A percentile compares a stretch with the other conserved stretches of the same genome.
Conservation (phyloP, 2,797 vertebrate species). For the Artibeus jamaicensis region DNA sequence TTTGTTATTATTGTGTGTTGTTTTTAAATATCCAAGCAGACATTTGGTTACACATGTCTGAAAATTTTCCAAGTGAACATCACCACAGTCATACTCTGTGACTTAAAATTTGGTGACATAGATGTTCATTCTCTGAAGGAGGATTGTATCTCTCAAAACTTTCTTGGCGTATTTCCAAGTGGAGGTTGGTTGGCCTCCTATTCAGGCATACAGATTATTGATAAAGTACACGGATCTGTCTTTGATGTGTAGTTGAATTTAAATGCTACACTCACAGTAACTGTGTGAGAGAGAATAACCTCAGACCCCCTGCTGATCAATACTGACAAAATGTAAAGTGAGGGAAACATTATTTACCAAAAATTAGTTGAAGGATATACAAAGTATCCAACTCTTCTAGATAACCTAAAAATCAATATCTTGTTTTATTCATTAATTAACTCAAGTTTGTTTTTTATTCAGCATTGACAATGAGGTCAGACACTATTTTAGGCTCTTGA, state of each 20-base stretch:
- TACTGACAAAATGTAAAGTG: not conserved
- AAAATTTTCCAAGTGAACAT: conserved; percentile 17
- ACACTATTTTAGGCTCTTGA: not conserved
- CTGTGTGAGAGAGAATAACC: not conserved
- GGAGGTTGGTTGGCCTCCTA: not conserved
- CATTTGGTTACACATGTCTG: not conserved
- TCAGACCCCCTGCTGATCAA: not conserved
- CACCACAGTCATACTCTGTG: not conserved
- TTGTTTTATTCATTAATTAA: not conserved
- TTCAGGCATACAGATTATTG: not conserved
- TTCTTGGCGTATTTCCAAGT: not conserved
- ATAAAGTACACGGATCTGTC: not conserved
- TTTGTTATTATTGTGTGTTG: not conserved
- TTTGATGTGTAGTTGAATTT: not conserved
- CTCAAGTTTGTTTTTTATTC: not conserved
- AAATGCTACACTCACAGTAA: not conserved
- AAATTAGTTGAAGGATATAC: not conserved
- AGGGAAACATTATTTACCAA: not conserved
- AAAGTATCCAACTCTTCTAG: not conserved
- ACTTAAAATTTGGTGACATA: not conserved
- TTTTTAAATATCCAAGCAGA: not conserved
- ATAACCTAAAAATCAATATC: not conserved
- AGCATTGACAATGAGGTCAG: not conserved
- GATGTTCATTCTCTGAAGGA: not conserved
- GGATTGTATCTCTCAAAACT: not conserved